Percentiles rank a stretch among this genome's conserved stretches.
Evolutionary conservation across 2,888 invertebrate species (phyloP).

Genomic region (Ryuthela nishihirai): DNA sequence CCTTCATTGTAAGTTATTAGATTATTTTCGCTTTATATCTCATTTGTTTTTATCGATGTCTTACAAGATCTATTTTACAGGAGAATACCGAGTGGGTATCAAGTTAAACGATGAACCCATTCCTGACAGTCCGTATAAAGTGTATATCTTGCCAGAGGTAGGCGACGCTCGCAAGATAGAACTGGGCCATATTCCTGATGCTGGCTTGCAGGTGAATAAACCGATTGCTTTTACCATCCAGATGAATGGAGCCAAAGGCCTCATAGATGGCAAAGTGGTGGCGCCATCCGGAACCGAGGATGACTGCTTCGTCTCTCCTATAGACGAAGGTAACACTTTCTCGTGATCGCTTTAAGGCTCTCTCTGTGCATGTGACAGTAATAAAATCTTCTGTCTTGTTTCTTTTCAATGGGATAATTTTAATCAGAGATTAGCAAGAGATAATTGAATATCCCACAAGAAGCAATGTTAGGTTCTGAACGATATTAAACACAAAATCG

Average conservation of each 20-base stretch:
- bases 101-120: slow-evolving; percentile 99
- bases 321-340: slow-evolving; percentile 86
- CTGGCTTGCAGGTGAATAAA: slow-evolving; percentile 64
- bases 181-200: slow-evolving; percentile 83
- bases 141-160: slow-evolving; percentile 85
- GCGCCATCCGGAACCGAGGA: slow-evolving; percentile 91
- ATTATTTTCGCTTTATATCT: too few relatives aligned
- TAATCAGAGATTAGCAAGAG: too few relatives aligned
- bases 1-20: too few relatives aligned
- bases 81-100: slow-evolving; percentile 95
- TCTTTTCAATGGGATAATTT: too few relatives aligned
- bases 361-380: too few relatives aligned
- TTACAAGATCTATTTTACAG: slow-evolving; percentile 52
- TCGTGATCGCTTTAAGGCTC: too few relatives aligned
- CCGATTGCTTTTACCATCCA: slow-evolving; percentile 95
- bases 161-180: slow-evolving; percentile 92
- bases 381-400: too few relatives aligned
- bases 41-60: too few relatives aligned
- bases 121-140: slow-evolving; percentile 96
- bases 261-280: slow-evolving; percentile 55
- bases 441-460: too few relatives aligned
- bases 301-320: slow-evolving; percentile 93
- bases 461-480: too few relatives aligned
- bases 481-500: too few relatives aligned
- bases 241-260: slow-evolving; percentile 89